These are phyloP conservation scores for Anseranas semipalmata DNA, from an alignment of 2,113 vertebrate genomes.

Conservation along the genomic window DNA sequence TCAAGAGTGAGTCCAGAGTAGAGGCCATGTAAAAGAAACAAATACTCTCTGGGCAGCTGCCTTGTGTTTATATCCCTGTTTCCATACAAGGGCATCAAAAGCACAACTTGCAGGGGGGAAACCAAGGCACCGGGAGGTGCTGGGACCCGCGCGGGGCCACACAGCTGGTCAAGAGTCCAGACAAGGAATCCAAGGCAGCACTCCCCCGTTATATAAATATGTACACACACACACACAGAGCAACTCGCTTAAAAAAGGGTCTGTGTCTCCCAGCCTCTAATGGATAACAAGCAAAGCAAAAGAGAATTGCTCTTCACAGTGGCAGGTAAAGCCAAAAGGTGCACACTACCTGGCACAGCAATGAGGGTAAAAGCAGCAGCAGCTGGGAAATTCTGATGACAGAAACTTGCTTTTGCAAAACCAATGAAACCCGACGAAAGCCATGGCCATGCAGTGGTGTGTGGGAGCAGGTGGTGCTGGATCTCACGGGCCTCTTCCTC, in stretches of 20 bases:
- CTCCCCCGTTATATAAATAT: background rate
- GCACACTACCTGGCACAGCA: too few relatives aligned
- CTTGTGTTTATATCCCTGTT: background rate
- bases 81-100: background rate
- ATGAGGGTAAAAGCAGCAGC: background rate
- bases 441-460: background rate
- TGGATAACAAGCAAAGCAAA: accelerated
- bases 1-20: background rate
- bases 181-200: background rate
- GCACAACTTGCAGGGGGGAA: background rate
- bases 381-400: background rate
- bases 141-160: background rate
- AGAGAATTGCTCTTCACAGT: accelerated
- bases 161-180: background rate
- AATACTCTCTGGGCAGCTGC: background rate
- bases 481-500: background rate
- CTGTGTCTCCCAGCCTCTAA: background rate
- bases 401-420: background rate
- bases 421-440: background rate
- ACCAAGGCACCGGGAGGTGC: background rate
- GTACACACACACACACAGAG: background rate
- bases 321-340: background rate
- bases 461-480: background rate
- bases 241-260: background rate
- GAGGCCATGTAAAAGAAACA: background rate